Evolutionary conservation across 2,113 vertebrate genomes (phyloP).

Genomic region (Pholis gunnellus): DNA sequence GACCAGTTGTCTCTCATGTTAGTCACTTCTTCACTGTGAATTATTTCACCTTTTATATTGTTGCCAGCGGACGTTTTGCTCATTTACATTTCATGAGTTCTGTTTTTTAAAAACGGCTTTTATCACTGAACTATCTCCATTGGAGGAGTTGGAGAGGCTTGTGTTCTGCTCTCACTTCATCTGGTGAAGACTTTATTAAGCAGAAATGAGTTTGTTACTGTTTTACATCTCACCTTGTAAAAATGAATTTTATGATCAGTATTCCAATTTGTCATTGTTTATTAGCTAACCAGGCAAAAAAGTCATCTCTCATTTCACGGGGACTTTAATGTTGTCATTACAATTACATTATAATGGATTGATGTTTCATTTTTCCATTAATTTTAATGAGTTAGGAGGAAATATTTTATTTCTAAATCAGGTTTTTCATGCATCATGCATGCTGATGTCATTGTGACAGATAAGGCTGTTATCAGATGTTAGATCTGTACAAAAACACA

Average conservation of each 20-base stretch:
- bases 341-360: slow-evolving; percentile 13
- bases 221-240: slow-evolving; percentile 17
- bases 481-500: neutral
- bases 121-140: neutral
- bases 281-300: slow-evolving; percentile 13
- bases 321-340: slow-evolving; percentile 15
- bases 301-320: slow-evolving; percentile 7
- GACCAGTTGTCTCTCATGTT: neutral
- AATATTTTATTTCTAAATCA: slow-evolving; percentile 12
- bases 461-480: slow-evolving; percentile 14
- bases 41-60: neutral
- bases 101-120: neutral
- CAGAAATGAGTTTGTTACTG: slow-evolving; percentile 20
- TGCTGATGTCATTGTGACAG: neutral
- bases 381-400: slow-evolving; percentile 3
- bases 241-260: slow-evolving; percentile 26
- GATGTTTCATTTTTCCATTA: neutral
- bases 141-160: neutral
- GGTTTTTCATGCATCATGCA: slow-evolving; percentile 8
- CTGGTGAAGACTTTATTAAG: slow-evolving; percentile 41
- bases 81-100: slow-evolving; percentile 22
- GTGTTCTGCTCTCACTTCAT: neutral
- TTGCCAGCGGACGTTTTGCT: neutral
- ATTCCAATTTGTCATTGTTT: slow-evolving; percentile 14
- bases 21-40: neutral